phyloP scores from a whole-genome alignment of 2,888 invertebrate genomes.

The Clepsis dumicolana region DNA sequence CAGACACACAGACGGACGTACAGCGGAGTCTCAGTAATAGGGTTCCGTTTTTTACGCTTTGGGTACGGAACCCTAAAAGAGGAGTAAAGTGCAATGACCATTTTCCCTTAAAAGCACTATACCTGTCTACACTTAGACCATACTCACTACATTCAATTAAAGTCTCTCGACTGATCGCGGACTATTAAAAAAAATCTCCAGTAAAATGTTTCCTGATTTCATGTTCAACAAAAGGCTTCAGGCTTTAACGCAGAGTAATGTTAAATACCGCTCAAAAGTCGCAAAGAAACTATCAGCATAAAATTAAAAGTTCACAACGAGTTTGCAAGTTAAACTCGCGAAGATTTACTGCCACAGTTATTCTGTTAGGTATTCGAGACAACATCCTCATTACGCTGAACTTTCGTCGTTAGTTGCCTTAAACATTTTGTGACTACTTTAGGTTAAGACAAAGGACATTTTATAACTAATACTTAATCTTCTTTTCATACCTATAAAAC shows the following conservation, averaged over 20 bases:
- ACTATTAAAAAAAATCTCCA: too few species aligned
- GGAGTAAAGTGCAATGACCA: too few species aligned
- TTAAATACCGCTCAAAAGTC: constrained; percentile 18
- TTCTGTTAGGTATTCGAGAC: constrained; percentile 18
- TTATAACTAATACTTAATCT: neutral
- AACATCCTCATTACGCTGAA: constrained; percentile 19
- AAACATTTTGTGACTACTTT: constrained; percentile 6
- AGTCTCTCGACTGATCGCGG: too few species aligned
- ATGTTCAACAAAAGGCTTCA: neutral
- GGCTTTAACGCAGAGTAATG: neutral
- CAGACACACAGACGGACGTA: too few species aligned
- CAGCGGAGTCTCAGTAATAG: too few species aligned
- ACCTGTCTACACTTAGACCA: too few species aligned
- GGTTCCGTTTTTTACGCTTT: too few species aligned
- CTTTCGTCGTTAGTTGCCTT: neutral
- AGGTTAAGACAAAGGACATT: neutral
- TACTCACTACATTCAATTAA: too few species aligned
- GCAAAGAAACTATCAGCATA: constrained; percentile 18
- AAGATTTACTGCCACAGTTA: constrained; percentile 32
- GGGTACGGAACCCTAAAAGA: too few species aligned
- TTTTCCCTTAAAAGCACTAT: too few species aligned
- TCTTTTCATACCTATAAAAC: too few species aligned
- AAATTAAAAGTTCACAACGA: constrained; percentile 35
- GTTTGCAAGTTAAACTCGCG: constrained; percentile 25
- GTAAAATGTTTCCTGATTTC: constrained; percentile 4